Conservation (phyloP, 2,888 invertebrate genomes). For the Tinea trinotella region DNA sequence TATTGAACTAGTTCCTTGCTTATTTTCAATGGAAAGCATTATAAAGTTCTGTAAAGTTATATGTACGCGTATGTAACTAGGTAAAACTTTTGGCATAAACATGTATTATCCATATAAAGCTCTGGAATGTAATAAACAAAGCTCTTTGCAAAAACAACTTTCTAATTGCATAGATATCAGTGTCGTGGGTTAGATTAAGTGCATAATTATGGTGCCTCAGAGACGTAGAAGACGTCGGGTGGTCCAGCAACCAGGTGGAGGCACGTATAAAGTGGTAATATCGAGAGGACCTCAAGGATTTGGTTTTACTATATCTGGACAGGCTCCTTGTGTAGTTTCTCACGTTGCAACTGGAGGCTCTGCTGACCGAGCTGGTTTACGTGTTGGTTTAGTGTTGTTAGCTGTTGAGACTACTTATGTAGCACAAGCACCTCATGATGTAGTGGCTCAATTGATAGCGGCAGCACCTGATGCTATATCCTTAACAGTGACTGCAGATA, state of each 20-base stretch:
- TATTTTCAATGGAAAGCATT: not conserved
- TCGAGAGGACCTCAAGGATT: constrained; percentile 90
- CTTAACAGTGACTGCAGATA: constrained; percentile 82
- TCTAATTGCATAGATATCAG: constrained; percentile 14
- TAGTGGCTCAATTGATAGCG: constrained; percentile 92
- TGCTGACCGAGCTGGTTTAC: constrained; percentile 90
- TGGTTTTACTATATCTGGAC: constrained; percentile 98
- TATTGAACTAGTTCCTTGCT: constrained; percentile 1
- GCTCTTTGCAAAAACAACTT: constrained; percentile 17
- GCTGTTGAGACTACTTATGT: constrained; percentile 94
- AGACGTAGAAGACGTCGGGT: constrained; percentile 57
- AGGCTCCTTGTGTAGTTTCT: constrained; percentile 94
- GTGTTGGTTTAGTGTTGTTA: constrained; percentile 93
- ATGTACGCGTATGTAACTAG: not conserved
- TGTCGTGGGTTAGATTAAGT: constrained; percentile 7
- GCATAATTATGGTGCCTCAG: constrained; percentile 51
- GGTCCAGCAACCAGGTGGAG: constrained; percentile 50
- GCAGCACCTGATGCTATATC: constrained; percentile 86
- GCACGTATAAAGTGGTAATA: constrained; percentile 88
- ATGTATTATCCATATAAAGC: constrained; percentile 6
- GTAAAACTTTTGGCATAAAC: not conserved
- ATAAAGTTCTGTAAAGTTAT: not conserved
- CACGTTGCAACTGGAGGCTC: constrained; percentile 90
- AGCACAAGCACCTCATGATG: constrained; percentile 92
- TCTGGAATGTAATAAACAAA: constrained; percentile 14